Conservation (phyloP, 1,140 invertebrate genomes). For the Agrypnia vestita region DNA sequence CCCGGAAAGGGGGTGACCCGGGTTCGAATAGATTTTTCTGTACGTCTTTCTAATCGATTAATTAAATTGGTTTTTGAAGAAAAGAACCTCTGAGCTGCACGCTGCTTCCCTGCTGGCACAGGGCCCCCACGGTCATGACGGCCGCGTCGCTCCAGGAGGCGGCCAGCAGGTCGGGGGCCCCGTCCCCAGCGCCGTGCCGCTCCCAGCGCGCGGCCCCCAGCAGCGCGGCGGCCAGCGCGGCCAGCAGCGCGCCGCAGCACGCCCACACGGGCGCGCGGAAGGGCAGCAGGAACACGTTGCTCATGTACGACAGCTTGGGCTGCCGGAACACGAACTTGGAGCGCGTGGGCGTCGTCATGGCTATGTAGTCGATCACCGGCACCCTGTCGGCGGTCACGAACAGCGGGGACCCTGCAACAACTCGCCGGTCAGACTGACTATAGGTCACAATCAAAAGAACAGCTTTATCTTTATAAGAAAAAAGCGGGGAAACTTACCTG, state of each 20-base stretch:
- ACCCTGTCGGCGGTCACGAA: constrained; percentile 76
- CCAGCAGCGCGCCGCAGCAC: constrained; percentile 69
- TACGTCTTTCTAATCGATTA: no score
- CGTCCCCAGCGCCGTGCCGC: not conserved
- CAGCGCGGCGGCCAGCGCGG: constrained; percentile 68
- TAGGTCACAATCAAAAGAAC: no score
- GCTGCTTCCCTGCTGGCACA: no score
- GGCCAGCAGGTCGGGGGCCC: constrained; percentile 42
- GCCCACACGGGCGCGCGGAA: constrained; percentile 77
- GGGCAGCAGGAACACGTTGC: constrained; percentile 77
- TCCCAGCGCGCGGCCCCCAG: constrained; percentile 63
- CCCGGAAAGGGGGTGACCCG: no score
- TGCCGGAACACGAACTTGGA: constrained; percentile 78
- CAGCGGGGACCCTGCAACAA: constrained; percentile 72
- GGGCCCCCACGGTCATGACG: constrained; percentile 68
- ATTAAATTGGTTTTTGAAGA: no score
- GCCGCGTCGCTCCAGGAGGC: constrained; percentile 64
- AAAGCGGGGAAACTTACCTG: no score
- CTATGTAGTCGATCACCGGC: constrained; percentile 75
- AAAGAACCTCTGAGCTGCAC: no score
- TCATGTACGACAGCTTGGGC: constrained; percentile 79
- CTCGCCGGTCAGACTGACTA: no score
- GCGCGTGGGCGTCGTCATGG: constrained; percentile 75
- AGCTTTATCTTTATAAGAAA: no score
- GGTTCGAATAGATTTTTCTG: no score